Evolutionary conservation across 2,113 vertebrate genomes (phyloP), one percentile per base, ranked within the genome.

Genomic region (Fulica atra): DNA sequence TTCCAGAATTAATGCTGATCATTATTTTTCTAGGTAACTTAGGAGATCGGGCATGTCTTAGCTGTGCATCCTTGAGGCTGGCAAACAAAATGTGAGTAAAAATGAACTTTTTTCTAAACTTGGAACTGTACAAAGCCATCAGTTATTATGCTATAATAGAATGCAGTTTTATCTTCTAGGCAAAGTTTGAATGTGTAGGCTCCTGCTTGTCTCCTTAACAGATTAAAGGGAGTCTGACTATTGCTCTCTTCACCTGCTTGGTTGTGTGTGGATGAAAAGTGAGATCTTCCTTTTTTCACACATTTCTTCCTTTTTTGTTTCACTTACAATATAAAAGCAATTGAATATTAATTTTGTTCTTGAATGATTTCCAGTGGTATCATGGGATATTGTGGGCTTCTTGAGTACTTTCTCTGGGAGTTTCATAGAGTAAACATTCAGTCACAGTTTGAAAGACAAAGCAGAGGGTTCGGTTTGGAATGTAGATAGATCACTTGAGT

Each of bases 41-140:
- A 81, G 95, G 98, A 69, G 98, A 98, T 69, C 95, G 95, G 14
- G 77, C 97, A 9, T 99, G 98, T 97, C 98, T 99, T 80, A 98
- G 95, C 64, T 99, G 99, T 93, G 95, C 98, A 60, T 97, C 98
- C 11, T 68, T 98, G 92, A 97, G 98, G 93, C 85, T 98, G 82
- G 92, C 97, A 86, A 98, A 96, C 94, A 98, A 92, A 66, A 96
- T 97, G 99, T 99, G 98, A 98, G 98, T 86, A 97, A 83, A 79
- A 19, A 54, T 1, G 17, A 77, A 61, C 7, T 42, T 54, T 72
- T 85, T 59, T 9, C 35, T 73, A 17, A 61, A 14, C 33, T 82
- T 16, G 53, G 13, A 74, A 33, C 35, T n/a, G 6, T 72, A 11
- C 29, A 50, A 65, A 85, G 7, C 28, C 57, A 17, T 60, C 24